phyloP scores from a whole-genome alignment of 2,888 invertebrate species.

The Cyaniris semiargus region DNA sequence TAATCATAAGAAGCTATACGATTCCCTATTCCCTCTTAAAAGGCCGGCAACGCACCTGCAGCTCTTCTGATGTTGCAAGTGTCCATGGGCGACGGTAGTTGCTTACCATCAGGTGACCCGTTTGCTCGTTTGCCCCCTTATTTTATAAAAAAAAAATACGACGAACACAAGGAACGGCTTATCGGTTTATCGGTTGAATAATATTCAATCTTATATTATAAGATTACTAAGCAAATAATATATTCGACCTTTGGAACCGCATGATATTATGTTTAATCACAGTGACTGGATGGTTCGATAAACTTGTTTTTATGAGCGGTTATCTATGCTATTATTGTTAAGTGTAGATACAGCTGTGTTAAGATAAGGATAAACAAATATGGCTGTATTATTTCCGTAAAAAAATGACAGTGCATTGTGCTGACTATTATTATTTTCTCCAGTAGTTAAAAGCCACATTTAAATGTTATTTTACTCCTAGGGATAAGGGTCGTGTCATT shows the following conservation, averaged over 20 bases:
- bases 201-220: too few species aligned
- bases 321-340: neutral
- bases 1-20: neutral
- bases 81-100: too few species aligned
- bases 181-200: neutral
- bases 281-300: neutral
- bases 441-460: too few species aligned
- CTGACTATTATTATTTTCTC: too few species aligned
- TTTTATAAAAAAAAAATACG: too few species aligned
- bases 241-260: neutral
- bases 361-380: neutral
- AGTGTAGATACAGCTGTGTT: neutral
- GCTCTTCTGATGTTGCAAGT: too few species aligned
- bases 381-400: neutral
- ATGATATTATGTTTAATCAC: neutral
- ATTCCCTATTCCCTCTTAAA: too few species aligned
- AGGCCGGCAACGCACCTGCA: too few species aligned
- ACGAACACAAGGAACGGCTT: neutral
- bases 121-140: too few species aligned
- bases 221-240: neutral
- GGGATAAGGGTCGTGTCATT: too few species aligned
- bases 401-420: neutral
- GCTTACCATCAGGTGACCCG: too few species aligned
- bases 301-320: neutral
- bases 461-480: too few species aligned